Percentiles rank a stretch among this genome's conserved stretches.
phyloP scores from a whole-genome alignment of 37 sponge, comb jelly and placozoan species.

The Ephydatia muelleri region DNA sequence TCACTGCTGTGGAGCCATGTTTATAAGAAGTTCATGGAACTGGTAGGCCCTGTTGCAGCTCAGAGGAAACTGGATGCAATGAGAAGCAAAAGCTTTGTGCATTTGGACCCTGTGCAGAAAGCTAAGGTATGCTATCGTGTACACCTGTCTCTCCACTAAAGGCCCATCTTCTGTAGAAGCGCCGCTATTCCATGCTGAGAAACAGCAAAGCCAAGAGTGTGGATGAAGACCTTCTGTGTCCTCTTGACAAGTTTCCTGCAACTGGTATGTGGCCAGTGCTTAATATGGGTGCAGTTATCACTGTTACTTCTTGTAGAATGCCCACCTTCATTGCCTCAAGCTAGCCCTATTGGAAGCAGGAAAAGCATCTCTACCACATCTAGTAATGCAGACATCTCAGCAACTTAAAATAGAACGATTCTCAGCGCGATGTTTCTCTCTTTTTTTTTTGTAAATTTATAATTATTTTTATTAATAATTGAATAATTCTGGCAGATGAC shows the following conservation, averaged over 20 bases:
- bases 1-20: conserved; percentile 58
- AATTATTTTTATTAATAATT: background rate
- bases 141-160: background rate
- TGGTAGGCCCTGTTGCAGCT: conserved; percentile 72
- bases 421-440: background rate
- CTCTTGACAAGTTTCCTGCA: background rate
- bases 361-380: background rate
- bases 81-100: conserved; percentile 41
- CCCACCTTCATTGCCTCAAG: background rate
- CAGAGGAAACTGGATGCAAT: conserved; percentile 79
- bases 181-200: background rate
- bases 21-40: conserved; percentile 45
- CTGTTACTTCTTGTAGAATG: background rate
- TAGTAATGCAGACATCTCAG: background rate
- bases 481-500: no score
- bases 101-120: background rate
- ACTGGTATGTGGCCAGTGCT: background rate
- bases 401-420: background rate
- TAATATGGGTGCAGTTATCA: no score
- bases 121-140: no score
- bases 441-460: no score
- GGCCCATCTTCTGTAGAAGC: background rate
- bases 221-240: background rate
- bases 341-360: background rate
- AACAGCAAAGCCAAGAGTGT: background rate